Evolutionary conservation across 2,113 vertebrate genomes (phyloP).

Genomic region (Anarrhichthys ocellatus): DNA sequence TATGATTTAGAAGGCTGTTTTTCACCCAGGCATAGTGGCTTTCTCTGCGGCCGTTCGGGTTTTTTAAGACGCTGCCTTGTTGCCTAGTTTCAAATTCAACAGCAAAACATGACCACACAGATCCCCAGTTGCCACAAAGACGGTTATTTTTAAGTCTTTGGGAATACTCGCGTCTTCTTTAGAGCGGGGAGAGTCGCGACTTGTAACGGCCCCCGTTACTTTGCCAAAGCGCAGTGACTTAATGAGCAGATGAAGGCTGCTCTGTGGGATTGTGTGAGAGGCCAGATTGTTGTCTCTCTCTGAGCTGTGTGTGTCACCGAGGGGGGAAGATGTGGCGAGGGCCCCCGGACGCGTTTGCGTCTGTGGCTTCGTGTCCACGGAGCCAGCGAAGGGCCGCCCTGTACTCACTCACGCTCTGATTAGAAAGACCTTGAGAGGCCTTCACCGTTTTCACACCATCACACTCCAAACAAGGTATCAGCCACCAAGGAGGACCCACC

Average conservation of each 20-base stretch:
- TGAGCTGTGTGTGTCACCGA: conserved; percentile 59
- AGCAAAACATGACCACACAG: conserved; percentile 36
- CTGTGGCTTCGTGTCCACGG: conserved; percentile 43
- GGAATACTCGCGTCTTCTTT: conserved; percentile 7
- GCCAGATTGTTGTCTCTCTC: conserved; percentile 36
- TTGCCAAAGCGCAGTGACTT: conserved; percentile 14
- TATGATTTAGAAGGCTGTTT: conserved; percentile 39
- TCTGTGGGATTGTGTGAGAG: conserved; percentile 32
- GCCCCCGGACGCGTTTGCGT: conserved; percentile 51
- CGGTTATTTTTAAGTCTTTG: conserved; percentile 37
- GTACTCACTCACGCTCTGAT: conserved; percentile 47
- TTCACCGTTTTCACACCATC: conserved; percentile 22
- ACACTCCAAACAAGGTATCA: conserved; percentile 9
- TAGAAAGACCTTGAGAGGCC: conserved; percentile 20
- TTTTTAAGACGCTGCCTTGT: conserved; percentile 18
- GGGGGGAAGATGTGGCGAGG: conserved; percentile 21
- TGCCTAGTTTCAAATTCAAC: conserved; percentile 23
- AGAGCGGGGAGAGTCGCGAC: not conserved
- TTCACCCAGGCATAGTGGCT: conserved; percentile 22
- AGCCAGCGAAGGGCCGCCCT: conserved; percentile 25
- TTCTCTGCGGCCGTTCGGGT: not conserved
- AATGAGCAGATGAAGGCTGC: conserved; percentile 21
- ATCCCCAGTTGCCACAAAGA: conserved; percentile 4
- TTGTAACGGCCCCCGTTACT: not conserved
- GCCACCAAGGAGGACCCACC: not conserved